A percentile compares a stretch with the other conserved stretches of the same genome.
These are phyloP conservation scores for Ursus arctos DNA, from an alignment of 2,113 vertebrate genomes.

Conservation along the genomic window DNA sequence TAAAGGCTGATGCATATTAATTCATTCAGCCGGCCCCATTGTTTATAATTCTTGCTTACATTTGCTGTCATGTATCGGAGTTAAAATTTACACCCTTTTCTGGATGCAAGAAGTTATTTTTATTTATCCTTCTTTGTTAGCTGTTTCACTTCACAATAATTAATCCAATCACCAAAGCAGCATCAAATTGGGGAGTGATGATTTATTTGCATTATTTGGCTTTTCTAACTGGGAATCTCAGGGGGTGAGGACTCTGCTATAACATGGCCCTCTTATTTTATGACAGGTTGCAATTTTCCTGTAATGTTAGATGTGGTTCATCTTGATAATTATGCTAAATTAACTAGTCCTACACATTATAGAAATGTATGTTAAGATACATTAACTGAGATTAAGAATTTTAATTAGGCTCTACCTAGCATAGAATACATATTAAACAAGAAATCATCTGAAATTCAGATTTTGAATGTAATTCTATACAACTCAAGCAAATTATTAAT, in stretches of 20 bases:
- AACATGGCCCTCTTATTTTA: slow-evolving; percentile 87
- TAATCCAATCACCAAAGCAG: slow-evolving; percentile 86
- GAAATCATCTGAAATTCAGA: slow-evolving; percentile 38
- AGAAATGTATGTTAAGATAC: slow-evolving; percentile 87
- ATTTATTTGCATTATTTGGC: slow-evolving; percentile 87
- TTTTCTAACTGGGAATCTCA: slow-evolving; percentile 82
- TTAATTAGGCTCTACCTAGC: slow-evolving; percentile 63
- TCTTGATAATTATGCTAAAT: slow-evolving; percentile 91
- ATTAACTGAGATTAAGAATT: slow-evolving; percentile 83
- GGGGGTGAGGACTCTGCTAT: slow-evolving; percentile 83
- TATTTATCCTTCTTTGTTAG: slow-evolving; percentile 87
- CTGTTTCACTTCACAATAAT: slow-evolving; percentile 88
- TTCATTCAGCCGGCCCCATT: slow-evolving; percentile 84
- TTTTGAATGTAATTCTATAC: not conserved
- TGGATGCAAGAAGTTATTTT: slow-evolving; percentile 88
- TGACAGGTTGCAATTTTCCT: slow-evolving; percentile 92
- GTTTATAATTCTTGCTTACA: slow-evolving; percentile 88
- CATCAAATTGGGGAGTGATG: slow-evolving; percentile 76
- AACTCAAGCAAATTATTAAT: not conserved
- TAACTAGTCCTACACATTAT: slow-evolving; percentile 86
- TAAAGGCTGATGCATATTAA: slow-evolving; percentile 82
- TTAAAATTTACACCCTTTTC: slow-evolving; percentile 87
- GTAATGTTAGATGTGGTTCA: slow-evolving; percentile 88
- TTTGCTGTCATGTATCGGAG: slow-evolving; percentile 85
- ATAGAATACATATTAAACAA: slow-evolving; percentile 1